Evolutionary conservation across 2,888 invertebrate genomes (phyloP), one percentile per base, ranked within the genome.

Genomic region (Microctonus hyperodae): DNA sequence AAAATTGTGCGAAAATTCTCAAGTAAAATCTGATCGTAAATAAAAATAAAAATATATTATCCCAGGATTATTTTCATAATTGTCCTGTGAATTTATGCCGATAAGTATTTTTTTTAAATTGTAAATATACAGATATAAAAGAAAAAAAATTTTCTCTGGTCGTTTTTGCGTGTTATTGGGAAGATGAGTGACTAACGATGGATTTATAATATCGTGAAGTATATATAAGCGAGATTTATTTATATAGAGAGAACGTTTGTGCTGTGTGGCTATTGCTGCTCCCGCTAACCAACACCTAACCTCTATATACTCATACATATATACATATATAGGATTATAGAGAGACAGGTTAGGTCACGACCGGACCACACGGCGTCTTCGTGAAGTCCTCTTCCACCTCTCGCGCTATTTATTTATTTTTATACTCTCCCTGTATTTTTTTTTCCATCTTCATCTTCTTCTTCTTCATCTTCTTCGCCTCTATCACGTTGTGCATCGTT

Each of bases 261-360:
- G 40, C n/a, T 40, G 40, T 40, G 40, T 4, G 16, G 40, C 40
- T 40, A 13, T 40, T 16, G 13, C 40, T 40, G n/a, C 40, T 40
- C 40, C 40, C 40, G 40, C 40, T n/a, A 40, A 50, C 40, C 40
- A 40, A 50, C 50, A 50, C 50, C 50, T 72, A 71, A 71, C 71
- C 75, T 73, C 71, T 71, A 76, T 76, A n/a, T 13, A 40, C n/a
- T n/a, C 2, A 40, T 40, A 40, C 40, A 4, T 35, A n/a, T n/a
- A n/a, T 35, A 40, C 13, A 40, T 40, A 40, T 1, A 40, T 40
- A 40, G 40, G n/a, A 40, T 40, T 40, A n/a, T n/a, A 40, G 5
- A 13, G 40, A 73, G 78, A 78, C 79, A 79, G 79, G 77, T 78
- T 77, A 74, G 78, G 79, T 79, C 79, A 79, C 78, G 79, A 79